Evolutionary conservation across 2,113 vertebrate species (phyloP).

Genomic region (Cryptomyrus ogoouensis): DNA sequence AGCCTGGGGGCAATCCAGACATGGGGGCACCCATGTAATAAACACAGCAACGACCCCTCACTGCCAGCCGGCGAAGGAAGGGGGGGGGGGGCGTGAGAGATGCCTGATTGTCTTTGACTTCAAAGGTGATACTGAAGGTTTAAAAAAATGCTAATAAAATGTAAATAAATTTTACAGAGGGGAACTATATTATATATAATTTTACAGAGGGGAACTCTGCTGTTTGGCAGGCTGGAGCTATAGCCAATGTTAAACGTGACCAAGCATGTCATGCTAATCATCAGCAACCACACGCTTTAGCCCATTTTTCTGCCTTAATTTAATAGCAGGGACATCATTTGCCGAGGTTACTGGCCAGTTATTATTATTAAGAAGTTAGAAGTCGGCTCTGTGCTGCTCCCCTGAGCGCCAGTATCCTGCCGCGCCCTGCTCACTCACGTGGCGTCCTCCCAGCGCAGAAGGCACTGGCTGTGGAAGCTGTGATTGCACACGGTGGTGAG

Average conservation of each 20-base stretch:
- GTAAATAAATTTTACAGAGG: background rate
- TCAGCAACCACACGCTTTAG: background rate
- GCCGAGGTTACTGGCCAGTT: background rate
- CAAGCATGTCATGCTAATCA: background rate
- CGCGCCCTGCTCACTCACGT: constrained; percentile 69
- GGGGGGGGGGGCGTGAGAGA: background rate
- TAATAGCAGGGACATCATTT: background rate
- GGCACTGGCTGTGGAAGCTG: constrained; percentile 97
- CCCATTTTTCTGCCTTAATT: background rate
- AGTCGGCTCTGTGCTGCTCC: background rate
- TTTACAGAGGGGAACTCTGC: background rate
- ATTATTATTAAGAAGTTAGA: background rate
- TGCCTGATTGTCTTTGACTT: background rate
- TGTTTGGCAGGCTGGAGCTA: background rate
- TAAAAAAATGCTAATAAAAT: background rate
- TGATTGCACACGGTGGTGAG: constrained; percentile 95
- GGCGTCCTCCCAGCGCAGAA: constrained; percentile 96
- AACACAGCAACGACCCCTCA: background rate
- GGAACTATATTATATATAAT: too few relatives aligned
- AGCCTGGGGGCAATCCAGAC: background rate
- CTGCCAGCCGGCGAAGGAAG: too few relatives aligned
- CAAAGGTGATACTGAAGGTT: background rate
- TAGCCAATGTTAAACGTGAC: background rate
- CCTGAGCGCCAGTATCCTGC: background rate
- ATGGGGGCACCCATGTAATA: background rate